These are phyloP conservation scores for Rafetus swinhoei DNA, from an alignment of 2,113 vertebrate species.

Conservation along the genomic window DNA sequence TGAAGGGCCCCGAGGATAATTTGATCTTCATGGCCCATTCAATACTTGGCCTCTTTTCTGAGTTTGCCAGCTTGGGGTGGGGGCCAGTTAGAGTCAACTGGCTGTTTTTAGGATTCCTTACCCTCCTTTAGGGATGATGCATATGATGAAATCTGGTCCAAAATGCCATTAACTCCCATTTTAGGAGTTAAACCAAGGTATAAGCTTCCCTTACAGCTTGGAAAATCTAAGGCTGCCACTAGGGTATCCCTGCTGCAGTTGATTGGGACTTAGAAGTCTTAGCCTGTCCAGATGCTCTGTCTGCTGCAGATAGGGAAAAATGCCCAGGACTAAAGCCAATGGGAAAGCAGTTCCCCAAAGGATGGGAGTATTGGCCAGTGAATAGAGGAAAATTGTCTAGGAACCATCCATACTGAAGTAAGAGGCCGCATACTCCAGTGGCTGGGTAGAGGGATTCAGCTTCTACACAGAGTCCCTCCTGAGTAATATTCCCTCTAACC, in stretches of 20 bases:
- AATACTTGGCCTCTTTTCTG: not conserved
- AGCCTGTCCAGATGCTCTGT: not conserved
- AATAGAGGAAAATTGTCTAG: not conserved
- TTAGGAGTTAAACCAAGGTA: not conserved
- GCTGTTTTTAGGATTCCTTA: not conserved
- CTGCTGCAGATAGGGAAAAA: not conserved
- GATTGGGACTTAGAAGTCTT: not conserved
- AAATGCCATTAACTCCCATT: not conserved
- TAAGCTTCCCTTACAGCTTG: not conserved
- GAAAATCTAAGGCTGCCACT: not conserved
- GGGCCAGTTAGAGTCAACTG: not conserved
- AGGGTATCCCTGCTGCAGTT: not conserved
- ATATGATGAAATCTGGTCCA: not conserved
- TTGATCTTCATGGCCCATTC: not conserved
- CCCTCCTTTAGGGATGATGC: accelerated
- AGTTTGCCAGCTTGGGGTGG: not conserved
- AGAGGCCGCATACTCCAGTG: not conserved
- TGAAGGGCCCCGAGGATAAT: accelerated
- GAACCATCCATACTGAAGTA: not conserved
- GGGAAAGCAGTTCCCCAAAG: not conserved
- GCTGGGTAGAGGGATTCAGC: not conserved
- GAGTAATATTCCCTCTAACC: too few relatives aligned
- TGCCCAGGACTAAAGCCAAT: not conserved
- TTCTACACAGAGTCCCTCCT: not conserved
- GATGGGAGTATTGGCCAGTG: not conserved